Evolutionary conservation across 1,140 invertebrate species (phyloP).

Genomic region (Acromyrmex heyeri): DNA sequence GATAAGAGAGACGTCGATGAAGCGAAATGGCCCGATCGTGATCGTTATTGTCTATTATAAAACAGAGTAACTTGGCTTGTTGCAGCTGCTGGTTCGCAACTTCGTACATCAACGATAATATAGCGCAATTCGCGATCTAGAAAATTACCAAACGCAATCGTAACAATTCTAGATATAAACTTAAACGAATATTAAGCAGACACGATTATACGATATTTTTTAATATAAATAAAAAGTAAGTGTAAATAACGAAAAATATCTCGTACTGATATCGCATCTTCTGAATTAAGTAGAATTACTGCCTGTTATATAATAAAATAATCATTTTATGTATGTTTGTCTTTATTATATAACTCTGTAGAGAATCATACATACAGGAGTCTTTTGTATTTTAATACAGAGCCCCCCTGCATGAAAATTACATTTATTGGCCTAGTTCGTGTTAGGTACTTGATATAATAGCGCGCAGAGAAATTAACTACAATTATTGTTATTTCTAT

Average conservation of each 20-base stretch:
- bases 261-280: neutral
- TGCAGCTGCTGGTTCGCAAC: conserved; percentile 77
- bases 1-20: conserved; percentile 68
- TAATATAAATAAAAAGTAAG: neutral
- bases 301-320: neutral
- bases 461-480: conserved; percentile 35
- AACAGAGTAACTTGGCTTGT: conserved; percentile 76
- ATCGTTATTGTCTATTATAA: conserved; percentile 83
- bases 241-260: neutral
- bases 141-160: conserved; percentile 66
- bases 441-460: conserved; percentile 33
- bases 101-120: conserved; percentile 70
- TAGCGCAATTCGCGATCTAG: conserved; percentile 80
- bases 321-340: neutral
- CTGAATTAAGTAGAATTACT: neutral
- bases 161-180: conserved; percentile 10
- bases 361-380: neutral
- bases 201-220: neutral
- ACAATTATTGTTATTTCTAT: conserved; percentile 52
- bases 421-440: neutral
- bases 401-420: neutral
- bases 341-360: conserved; percentile 17
- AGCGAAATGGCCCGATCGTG: conserved; percentile 73
- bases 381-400: conserved; percentile 8
- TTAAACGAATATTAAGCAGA: neutral